A percentile compares a stretch with the other conserved stretches of the same genome.
Evolutionary conservation across 2,797 vertebrate species (phyloP).

Genomic region (Otolemur crassicaudatus): DNA sequence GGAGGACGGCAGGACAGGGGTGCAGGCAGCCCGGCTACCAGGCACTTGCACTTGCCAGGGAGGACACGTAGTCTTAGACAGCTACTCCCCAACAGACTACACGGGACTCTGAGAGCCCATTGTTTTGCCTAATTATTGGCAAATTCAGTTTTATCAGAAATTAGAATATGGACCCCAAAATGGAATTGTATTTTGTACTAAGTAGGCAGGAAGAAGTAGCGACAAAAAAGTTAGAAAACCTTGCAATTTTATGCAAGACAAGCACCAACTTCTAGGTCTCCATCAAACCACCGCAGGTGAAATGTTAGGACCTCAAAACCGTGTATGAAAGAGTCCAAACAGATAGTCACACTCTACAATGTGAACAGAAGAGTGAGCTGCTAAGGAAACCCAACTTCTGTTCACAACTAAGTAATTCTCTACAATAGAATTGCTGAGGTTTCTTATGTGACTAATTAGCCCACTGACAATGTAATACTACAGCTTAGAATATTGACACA

Average conservation of each 20-base stretch:
- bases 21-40: too few relatives aligned
- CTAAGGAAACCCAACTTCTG: not conserved
- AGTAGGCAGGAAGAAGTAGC: not conserved
- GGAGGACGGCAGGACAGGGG: too few relatives aligned
- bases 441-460: not conserved
- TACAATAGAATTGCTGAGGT: not conserved
- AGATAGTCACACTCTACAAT: not conserved
- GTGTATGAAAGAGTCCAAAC: not conserved
- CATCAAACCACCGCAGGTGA: not conserved
- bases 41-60: fast-evolving
- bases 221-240: not conserved
- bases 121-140: not conserved
- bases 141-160: not conserved
- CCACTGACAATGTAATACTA: not conserved
- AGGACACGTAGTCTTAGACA: not conserved
- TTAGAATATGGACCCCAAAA: not conserved
- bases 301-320: not conserved
- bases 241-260: not conserved
- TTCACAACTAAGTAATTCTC: not conserved
- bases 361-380: not conserved
- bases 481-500: not conserved
- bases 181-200: not conserved
- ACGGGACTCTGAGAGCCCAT: not conserved
- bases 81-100: not conserved
- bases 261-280: not conserved